Conservation (phyloP, 2,113 vertebrate genomes). For the Cricetomys ansorgei region DNA sequence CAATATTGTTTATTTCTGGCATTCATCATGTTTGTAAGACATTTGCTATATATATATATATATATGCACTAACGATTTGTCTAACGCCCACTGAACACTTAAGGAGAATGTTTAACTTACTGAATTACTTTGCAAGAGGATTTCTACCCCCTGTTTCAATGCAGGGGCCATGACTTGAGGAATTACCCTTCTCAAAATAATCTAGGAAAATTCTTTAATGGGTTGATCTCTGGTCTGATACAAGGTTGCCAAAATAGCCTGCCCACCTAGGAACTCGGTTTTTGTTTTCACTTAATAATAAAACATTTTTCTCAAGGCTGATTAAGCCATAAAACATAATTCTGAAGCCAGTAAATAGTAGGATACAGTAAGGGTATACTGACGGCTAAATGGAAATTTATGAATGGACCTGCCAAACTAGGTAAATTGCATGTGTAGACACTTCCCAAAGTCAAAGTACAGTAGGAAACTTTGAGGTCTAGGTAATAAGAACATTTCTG, state of each 20-base stretch:
- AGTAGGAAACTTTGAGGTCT: background rate
- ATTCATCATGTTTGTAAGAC: constrained; percentile 81
- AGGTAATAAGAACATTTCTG: background rate
- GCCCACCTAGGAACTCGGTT: constrained; percentile 62
- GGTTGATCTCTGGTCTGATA: constrained; percentile 78
- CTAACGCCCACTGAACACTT: constrained; percentile 84
- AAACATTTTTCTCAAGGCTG: constrained; percentile 26
- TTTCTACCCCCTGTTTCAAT: constrained; percentile 52
- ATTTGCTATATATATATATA: constrained; percentile 83
- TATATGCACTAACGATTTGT: constrained; percentile 84
- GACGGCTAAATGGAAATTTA: constrained; percentile 55
- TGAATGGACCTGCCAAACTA: constrained; percentile 45
- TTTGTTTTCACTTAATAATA: background rate
- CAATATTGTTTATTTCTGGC: constrained; percentile 88
- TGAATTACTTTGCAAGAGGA: constrained; percentile 78
- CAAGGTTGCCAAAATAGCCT: constrained; percentile 77
- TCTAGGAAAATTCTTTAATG: constrained; percentile 64
- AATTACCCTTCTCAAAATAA: constrained; percentile 72
- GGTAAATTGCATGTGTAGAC: background rate
- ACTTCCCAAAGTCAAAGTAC: background rate
- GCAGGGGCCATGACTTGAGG: constrained; percentile 74
- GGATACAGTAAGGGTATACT: constrained; percentile 24
- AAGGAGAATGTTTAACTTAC: constrained; percentile 81
- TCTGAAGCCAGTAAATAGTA: constrained; percentile 61
- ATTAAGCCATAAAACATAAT: constrained; percentile 53